A percentile compares a stretch with the other conserved stretches of the same genome.
These are phyloP conservation scores for Eospalax fontanierii DNA, from an alignment of 2,797 vertebrate species.

Conservation along the genomic window DNA sequence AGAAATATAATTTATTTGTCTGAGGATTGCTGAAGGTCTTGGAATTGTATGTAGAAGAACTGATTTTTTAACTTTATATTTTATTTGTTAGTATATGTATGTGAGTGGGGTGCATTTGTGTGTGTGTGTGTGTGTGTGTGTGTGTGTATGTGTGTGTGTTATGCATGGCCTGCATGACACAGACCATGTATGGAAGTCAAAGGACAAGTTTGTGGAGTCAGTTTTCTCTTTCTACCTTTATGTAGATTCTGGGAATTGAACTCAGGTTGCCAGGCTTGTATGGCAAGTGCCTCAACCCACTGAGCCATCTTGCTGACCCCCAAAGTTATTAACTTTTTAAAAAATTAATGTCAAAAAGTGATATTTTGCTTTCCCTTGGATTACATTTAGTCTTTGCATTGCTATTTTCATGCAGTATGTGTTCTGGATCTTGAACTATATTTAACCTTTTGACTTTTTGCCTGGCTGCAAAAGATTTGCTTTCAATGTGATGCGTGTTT, in stretches of 20 bases:
- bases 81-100: too few species aligned
- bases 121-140: too few species aligned
- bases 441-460: background rate
- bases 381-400: constrained; percentile 32
- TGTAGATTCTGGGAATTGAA: background rate
- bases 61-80: background rate
- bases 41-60: background rate
- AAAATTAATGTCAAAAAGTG: background rate
- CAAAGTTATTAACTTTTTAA: background rate
- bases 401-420: background rate
- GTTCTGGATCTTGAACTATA: background rate
- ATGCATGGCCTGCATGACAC: background rate
- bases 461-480: background rate
- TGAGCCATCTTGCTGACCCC: background rate
- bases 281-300: background rate
- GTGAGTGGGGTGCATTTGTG: too few species aligned
- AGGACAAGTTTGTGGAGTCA: background rate
- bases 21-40: background rate
- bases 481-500: background rate
- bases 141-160: too few species aligned
- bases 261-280: background rate
- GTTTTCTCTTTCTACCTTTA: background rate
- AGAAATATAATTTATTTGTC: constrained; percentile 11
- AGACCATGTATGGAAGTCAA: background rate
- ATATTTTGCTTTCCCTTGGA: background rate